Base-by-base conservation (phyloP, 2,797 vertebrate species). In the Eutrigla gurnardus region DNA sequence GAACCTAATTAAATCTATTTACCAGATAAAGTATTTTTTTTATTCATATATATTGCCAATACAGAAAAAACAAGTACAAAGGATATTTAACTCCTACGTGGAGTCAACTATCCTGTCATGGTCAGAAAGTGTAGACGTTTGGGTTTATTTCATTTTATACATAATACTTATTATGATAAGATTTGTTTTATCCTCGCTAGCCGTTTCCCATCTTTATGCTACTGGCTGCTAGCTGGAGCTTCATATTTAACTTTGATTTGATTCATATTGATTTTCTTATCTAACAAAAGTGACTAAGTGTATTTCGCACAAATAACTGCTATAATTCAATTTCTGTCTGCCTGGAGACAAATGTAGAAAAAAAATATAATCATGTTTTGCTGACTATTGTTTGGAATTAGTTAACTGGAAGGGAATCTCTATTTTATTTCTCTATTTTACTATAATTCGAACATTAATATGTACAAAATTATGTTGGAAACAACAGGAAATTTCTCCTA, bases 1-100 rank as follows among this genome's bases (percentile, higher is more conserved):
- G 32, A 81, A 71, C 47, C 15, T 17, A 72, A 75, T 65, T 75
- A 46, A 71, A 75, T 87, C 14, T 82, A 84, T 88, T 81, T 85
- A 80, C 54, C 80, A 86, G 63, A 88, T 50, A 47, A 63, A 81
- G 61, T 90, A 90, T 92, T 88, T 87, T 85, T 79, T 85, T 77
- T 84, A 80, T 82, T 78, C 6, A 69, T 80, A 70, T 80, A 35
- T 80, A 73, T 80, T 78, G 82, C 83, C 77, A 87, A 87, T 74
- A 73, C 36, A 75, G 54, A 81, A 75, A 73, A 73, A 73, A 67
- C 45, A 64, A 70, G 47, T 74, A 65, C 35, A 82, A 75, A 77
- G 61, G 64, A 65, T 78, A 77, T 81, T 75, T 59, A 80, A 75
- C 39, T 70, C 37, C 64, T 50, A n/a, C 15, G 12, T 57, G 40